Base-by-base conservation (phyloP, 2,888 invertebrate genomes). In the Geotrupes spiniger region DNA sequence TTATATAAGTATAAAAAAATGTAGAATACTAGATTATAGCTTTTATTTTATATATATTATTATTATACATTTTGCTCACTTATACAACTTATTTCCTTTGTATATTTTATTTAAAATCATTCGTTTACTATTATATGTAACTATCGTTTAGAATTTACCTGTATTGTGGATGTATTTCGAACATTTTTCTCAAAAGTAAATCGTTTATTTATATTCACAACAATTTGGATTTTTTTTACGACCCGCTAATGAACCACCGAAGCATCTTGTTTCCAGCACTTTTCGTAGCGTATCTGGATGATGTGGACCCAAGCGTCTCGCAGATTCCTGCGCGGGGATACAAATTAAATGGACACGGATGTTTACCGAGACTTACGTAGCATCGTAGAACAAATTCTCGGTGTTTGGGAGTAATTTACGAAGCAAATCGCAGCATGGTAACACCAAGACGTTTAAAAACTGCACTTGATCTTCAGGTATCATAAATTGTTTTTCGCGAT, bases 391-490 rank as follows among this genome's bases (percentile, higher is more conserved):
- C 5, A 82, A 71, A n/a, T 70, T 69, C 17, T 57, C 59, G 5
- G 79, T 79, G 62, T 79, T 79, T 1, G 81, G 79, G 51, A 83
- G 70, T 28, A 80, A 55, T 45, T 66, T 70, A 62, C 75, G 74
- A 57, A 82, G 66, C 56, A 82, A 66, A 60, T 79, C 68, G 12
- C 77, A 70, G 49, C 81, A 81, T 1, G 82, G 82, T 59, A 82
- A 64, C 52, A 81, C 79, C 40, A 83, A 78, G 26, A 81, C 77
- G 0, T 76, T 74, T 12, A 82, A 68, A 71, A 83, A 83, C 65
- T 82, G 78, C 11, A 81, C 77, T 74, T 84, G 83, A 57, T 82
- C 82, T 15, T 80, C 78, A 0, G 83, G 82, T 62, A 82, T 78
- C 64, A 76, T 76, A 51, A 74, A 59, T 52, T 73, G 66, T 58